A percentile compares a stretch with the other conserved stretches of the same genome.
Evolutionary conservation across 2,888 invertebrate genomes (phyloP).

Genomic region (Aphidoletes aphidimyza): DNA sequence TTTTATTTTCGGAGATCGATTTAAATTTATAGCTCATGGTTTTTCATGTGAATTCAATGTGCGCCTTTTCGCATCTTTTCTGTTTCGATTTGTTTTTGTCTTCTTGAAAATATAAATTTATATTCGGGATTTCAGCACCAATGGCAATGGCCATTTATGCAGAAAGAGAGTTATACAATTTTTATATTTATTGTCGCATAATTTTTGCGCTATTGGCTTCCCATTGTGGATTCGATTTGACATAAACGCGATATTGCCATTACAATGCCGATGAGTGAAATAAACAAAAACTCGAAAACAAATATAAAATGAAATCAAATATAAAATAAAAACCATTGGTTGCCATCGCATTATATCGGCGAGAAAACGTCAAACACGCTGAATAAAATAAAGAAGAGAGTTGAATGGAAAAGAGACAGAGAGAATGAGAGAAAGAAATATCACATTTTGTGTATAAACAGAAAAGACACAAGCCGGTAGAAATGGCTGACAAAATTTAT

Average conservation of each 20-base stretch:
- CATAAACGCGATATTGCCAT: conserved; percentile 19
- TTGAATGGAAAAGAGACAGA: too few relatives aligned
- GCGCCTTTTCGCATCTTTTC: not conserved
- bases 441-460: conserved; percentile 21
- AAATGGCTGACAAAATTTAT: conserved; percentile 33
- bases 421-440: not conserved
- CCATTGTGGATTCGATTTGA: not conserved
- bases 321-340: not conserved
- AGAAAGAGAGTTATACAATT: conserved; percentile 41
- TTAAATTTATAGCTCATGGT: conserved; percentile 19
- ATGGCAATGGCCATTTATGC: not conserved
- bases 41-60: conserved; percentile 27
- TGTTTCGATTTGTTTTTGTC: not conserved
- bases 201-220: conserved; percentile 8
- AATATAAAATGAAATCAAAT: too few relatives aligned
- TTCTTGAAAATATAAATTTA: not conserved
- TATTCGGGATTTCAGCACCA: not conserved
- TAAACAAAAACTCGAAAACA: too few relatives aligned
- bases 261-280: not conserved
- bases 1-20: conserved; percentile 18
- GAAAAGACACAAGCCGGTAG: conserved; percentile 9
- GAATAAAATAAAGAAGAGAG: too few relatives aligned
- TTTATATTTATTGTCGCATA: conserved; percentile 33
- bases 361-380: not conserved
- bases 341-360: not conserved